These are phyloP conservation scores for Sclerurus mexicanus DNA, from an alignment of 2,113 vertebrate genomes.

Conservation along the genomic window DNA sequence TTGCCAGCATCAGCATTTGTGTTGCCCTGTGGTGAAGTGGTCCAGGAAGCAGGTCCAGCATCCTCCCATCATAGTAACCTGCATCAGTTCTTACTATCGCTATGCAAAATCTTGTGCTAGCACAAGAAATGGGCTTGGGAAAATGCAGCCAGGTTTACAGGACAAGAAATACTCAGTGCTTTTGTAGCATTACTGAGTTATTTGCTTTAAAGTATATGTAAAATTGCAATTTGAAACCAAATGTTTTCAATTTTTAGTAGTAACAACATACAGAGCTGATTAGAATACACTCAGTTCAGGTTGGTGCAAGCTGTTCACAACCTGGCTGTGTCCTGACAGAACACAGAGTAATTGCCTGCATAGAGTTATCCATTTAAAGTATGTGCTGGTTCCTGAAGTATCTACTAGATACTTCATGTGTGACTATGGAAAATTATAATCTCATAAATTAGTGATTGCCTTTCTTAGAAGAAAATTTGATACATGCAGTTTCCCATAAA, in stretches of 20 bases:
- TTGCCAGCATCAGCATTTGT: not conserved
- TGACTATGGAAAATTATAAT: not conserved
- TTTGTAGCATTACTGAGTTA: not conserved
- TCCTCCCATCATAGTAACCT: not conserved
- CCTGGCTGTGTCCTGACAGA: not conserved
- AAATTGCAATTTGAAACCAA: not conserved
- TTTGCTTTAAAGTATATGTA: not conserved
- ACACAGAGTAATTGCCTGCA: not conserved
- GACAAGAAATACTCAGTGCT: not conserved
- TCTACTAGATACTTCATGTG: not conserved
- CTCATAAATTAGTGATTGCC: not conserved
- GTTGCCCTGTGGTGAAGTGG: not conserved
- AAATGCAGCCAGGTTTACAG: not conserved
- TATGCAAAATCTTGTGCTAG: not conserved
- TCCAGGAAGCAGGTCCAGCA: not conserved
- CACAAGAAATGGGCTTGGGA: not conserved
- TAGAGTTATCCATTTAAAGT: not conserved
- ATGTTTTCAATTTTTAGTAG: not conserved
- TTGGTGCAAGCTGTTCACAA: not conserved
- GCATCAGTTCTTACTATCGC: not conserved
- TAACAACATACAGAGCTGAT: not conserved
- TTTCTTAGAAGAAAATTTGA: constrained; percentile 7
- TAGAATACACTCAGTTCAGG: not conserved
- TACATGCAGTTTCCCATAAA: not conserved
- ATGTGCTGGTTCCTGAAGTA: not conserved